Conservation (phyloP, 2,888 invertebrate genomes). For the Philopedon plagiatum region DNA sequence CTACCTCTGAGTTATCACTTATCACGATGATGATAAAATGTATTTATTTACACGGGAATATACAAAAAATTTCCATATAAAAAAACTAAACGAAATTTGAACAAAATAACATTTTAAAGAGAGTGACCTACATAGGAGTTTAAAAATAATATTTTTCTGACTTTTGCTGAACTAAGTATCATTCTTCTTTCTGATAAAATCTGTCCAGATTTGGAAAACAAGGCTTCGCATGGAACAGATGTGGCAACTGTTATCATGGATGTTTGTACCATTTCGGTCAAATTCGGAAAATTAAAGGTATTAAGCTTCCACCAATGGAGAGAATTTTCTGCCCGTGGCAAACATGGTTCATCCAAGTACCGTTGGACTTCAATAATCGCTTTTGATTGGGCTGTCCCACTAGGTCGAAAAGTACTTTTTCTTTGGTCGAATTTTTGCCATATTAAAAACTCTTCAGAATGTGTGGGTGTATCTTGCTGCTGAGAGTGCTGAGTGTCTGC, state of each 20-base stretch:
- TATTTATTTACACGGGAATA: too few relatives aligned
- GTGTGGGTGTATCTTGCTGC: neutral
- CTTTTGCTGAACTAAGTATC: conserved; percentile 34
- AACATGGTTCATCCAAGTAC: conserved; percentile 46
- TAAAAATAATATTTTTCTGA: conserved; percentile 39
- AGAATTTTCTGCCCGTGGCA: conserved; percentile 39
- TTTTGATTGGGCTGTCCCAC: conserved; percentile 35
- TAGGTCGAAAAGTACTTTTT: neutral
- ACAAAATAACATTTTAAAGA: too few relatives aligned
- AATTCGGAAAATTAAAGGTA: conserved; percentile 45
- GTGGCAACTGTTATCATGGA: conserved; percentile 45
- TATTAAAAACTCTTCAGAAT: neutral
- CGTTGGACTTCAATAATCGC: conserved; percentile 51
- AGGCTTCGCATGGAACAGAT: conserved; percentile 9
- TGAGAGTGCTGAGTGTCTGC: neutral
- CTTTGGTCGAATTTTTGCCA: neutral
- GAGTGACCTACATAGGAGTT: too few relatives aligned
- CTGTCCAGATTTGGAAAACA: conserved; percentile 21
- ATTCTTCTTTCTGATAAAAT: conserved; percentile 14
- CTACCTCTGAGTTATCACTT: too few relatives aligned
- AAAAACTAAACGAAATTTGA: too few relatives aligned
- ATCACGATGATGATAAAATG: too few relatives aligned
- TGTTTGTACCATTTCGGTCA: conserved; percentile 35
- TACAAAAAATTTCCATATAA: too few relatives aligned
- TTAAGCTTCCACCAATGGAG: conserved; percentile 51